Conservation (phyloP, 2,888 invertebrate genomes). For the Sarcophaga caerulescens region DNA sequence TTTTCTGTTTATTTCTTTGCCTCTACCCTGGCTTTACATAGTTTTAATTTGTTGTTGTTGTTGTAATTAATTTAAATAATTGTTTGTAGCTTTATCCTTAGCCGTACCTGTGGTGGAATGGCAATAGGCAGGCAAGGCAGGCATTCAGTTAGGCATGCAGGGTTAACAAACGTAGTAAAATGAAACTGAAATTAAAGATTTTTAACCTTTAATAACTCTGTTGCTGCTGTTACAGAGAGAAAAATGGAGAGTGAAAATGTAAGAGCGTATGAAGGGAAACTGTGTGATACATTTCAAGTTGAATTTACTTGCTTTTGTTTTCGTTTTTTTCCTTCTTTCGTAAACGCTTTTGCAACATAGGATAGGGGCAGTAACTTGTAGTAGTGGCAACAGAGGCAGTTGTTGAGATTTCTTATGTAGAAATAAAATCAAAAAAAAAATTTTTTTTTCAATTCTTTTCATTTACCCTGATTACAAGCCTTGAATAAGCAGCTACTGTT, state of each 20-base stretch:
- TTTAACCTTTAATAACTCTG: slow-evolving; percentile 47
- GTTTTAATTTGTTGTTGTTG: neutral
- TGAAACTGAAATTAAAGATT: slow-evolving; percentile 60
- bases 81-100: slow-evolving; percentile 16
- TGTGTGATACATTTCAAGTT: slow-evolving; percentile 50
- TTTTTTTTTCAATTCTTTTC: neutral
- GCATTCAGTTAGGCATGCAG: no score
- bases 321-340: neutral
- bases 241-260: neutral
- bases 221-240: no score
- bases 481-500: neutral
- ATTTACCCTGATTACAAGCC: neutral
- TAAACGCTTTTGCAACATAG: neutral
- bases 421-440: no score
- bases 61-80: slow-evolving; percentile 58
- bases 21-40: neutral
- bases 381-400: slow-evolving; percentile 14
- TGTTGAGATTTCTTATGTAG: slow-evolving; percentile 24
- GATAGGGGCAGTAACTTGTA: neutral
- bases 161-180: slow-evolving; percentile 3
- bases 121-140: no score
- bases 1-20: neutral
- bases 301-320: neutral
- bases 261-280: slow-evolving; percentile 15
- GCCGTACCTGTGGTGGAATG: slow-evolving; percentile 3